Conservation (phyloP, 2,888 invertebrate genomes). For the Palloptera scutellata region DNA sequence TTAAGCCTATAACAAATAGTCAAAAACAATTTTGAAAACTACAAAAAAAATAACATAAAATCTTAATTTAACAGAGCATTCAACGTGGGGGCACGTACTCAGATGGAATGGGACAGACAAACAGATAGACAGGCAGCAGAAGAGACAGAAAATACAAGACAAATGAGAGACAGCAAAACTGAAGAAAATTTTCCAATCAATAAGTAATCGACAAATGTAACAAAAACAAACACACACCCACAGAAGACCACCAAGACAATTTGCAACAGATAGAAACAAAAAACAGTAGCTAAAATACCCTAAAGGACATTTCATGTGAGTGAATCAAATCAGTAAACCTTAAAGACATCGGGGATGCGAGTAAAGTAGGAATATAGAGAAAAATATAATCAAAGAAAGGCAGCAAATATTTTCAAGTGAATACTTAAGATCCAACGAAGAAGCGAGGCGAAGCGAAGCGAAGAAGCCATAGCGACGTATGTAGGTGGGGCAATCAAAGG, state of each 20-base stretch:
- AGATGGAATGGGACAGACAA: neutral
- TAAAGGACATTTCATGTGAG: conserved; percentile 2
- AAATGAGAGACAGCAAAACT: neutral
- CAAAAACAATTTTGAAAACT: conserved; percentile 33
- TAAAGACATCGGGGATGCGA: neutral
- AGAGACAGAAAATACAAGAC: conserved; percentile 14
- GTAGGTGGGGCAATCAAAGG: neutral
- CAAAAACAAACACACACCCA: conserved; percentile 7
- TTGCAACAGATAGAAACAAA: neutral
- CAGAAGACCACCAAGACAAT: neutral
- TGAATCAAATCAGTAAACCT: neutral
- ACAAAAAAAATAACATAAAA: conserved; percentile 35
- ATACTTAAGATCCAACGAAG: conserved; percentile 1
- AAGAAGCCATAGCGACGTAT: conserved; percentile 6
- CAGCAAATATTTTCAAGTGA: conserved; percentile 14
- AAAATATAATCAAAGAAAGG: neutral
- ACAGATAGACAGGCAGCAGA: conserved; percentile 1
- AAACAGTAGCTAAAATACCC: neutral
- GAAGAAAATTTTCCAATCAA: conserved; percentile 34
- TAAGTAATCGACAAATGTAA: conserved; percentile 28
- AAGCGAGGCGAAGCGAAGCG: neutral
- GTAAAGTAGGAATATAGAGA: neutral
- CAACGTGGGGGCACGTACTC: conserved; percentile 11
- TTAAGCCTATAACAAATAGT: conserved; percentile 9
- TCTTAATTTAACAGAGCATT: conserved; percentile 27